phyloP scores from a whole-genome alignment of 2,888 invertebrate species.

The Synanthedon andrenaeformis region DNA sequence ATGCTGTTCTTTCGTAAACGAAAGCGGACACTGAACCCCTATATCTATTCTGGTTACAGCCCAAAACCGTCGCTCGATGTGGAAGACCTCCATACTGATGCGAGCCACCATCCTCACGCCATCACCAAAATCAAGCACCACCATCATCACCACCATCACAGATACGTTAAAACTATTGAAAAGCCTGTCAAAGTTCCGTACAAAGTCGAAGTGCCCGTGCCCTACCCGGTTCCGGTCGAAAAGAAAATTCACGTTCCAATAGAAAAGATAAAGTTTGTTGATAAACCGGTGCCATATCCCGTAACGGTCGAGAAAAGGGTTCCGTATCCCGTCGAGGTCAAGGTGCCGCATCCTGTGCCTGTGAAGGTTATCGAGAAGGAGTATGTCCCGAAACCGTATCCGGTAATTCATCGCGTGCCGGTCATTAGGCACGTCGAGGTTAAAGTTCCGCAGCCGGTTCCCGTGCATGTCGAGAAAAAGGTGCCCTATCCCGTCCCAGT shows the following conservation, averaged over 20 bases:
- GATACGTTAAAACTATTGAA: conserved; percentile 72
- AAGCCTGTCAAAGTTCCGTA: conserved; percentile 62
- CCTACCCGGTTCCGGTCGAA: conserved; percentile 58
- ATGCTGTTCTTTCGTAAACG: conserved; percentile 36
- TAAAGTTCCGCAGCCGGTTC: conserved; percentile 50
- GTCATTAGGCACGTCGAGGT: conserved; percentile 49
- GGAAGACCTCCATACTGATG: conserved; percentile 36
- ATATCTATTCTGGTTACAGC: conserved; percentile 42
- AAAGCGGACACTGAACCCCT: conserved; percentile 33
- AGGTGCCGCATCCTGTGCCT: conserved; percentile 59
- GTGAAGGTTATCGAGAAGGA: conserved; percentile 64
- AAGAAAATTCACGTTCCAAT: conserved; percentile 49
- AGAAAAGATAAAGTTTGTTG: conserved; percentile 33
- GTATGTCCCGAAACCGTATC: conserved; percentile 59
- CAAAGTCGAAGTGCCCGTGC: conserved; percentile 70
- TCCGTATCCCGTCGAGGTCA: conserved; percentile 55
- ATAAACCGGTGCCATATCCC: conserved; percentile 40
- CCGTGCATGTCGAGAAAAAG: conserved; percentile 46
- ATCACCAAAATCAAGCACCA: conserved; percentile 70
- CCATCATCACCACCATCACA: conserved; percentile 76
- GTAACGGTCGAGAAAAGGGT: conserved; percentile 59
- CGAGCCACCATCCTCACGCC: conserved; percentile 31
- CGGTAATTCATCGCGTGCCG: conserved; percentile 55
- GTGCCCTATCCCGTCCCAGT: conserved; percentile 55
- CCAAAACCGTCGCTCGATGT: conserved; percentile 25